Base-by-base conservation (phyloP, 2,888 invertebrate species). In the Tiliacea aurago region DNA sequence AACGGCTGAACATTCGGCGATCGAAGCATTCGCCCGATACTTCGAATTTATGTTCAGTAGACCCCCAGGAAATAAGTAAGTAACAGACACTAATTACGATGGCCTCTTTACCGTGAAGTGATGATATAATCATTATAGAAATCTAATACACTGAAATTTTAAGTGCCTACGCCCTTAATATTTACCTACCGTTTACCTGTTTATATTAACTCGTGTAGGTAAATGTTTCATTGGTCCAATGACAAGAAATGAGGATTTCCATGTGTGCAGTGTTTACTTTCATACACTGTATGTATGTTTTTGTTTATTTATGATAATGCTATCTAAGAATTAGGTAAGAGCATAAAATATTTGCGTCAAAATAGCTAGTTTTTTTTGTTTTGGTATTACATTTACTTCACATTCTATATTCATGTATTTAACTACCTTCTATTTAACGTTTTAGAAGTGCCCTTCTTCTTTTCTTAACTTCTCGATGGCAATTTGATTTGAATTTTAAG, bases 251-350 rank as follows among this genome's bases (percentile, higher is more conserved):
- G 11, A 23, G 15, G 10, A 15, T 15, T 4, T 13, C 67, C 33
- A 56, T 56, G 53, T 65, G 53, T 55, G 47, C 41, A 2, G 23
- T 73, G 23, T 74, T 67, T 68, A 68, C 69, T 37, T 49, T n/a
- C 7, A 23, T 43, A 49, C 23, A 66, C 20, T 66, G 49, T 70
- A 37, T 66, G 49, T 70, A 37, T 72, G 15, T 47, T 59, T 59
- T 41, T 78, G 59, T 75, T 78, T 75, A 45, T 59, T 59, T 70
- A 70, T n/a, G 71, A 75, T 78, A 70, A 28, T 28, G 59, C 7
- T 78, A 53, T 78, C 51, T 59, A 20, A 33, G 23, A 70, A 75
- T 47, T 59, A 47, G 20, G 28, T 78, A 75, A 78, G 23, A 70
- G 15, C 20, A 41, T 43, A 43, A 4, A 28, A 20, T 33, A 28